Conservation (phyloP, 1,140 invertebrate genomes). For the Scaptomyza graminum region DNA sequence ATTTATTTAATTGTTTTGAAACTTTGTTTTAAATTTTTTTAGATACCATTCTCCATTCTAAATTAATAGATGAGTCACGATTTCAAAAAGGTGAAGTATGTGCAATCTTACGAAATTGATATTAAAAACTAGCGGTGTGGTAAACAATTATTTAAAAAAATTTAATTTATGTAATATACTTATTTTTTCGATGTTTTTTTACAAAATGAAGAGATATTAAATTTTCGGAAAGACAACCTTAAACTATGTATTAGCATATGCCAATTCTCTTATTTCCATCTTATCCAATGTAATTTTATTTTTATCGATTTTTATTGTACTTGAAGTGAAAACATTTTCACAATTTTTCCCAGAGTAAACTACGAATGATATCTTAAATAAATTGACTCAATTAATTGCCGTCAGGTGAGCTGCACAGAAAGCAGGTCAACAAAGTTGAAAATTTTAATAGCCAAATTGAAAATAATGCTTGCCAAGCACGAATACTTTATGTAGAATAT, state of each 20-base stretch:
- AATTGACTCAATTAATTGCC: slow-evolving; percentile 4
- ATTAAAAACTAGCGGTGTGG: too few relatives aligned
- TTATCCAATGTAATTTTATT: too few relatives aligned
- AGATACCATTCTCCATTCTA: background rate
- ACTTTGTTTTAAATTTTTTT: background rate
- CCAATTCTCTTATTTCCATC: too few relatives aligned
- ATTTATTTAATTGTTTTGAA: background rate
- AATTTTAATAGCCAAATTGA: slow-evolving; percentile 30
- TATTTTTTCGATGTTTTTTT: too few relatives aligned
- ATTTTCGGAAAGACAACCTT: too few relatives aligned
- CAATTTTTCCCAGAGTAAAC: background rate
- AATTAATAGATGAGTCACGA: background rate
- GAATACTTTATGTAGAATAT: background rate
- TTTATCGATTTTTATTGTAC: too few relatives aligned
- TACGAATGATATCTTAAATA: background rate
- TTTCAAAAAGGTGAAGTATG: too few relatives aligned
- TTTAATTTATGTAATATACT: too few relatives aligned
- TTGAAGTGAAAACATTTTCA: background rate
- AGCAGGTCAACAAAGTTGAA: slow-evolving; percentile 6
- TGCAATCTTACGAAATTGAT: too few relatives aligned
- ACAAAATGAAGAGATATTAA: too few relatives aligned
- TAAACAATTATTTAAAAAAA: too few relatives aligned
- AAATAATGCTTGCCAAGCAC: slow-evolving; percentile 26
- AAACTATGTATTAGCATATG: too few relatives aligned
- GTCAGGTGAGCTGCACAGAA: slow-evolving; percentile 3